These are phyloP conservation scores for Manduca sexta DNA, from an alignment of 1,140 invertebrate species.

Conservation along the genomic window DNA sequence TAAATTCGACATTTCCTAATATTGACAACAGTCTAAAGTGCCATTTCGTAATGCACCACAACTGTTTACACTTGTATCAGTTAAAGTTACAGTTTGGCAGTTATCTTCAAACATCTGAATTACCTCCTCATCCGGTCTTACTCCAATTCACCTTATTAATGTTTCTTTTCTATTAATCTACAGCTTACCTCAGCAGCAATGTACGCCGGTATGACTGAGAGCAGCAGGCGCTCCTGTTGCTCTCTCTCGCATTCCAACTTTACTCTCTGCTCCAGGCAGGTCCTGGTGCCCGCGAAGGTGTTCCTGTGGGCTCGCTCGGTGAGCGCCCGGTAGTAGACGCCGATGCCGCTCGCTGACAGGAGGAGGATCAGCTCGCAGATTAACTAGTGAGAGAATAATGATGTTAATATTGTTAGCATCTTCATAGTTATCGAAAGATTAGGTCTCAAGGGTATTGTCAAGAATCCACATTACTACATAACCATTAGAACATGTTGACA, in stretches of 20 bases:
- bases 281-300: conserved; percentile 91
- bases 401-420: too few relatives aligned
- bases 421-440: too few relatives aligned
- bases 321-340: conserved; percentile 90
- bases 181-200: conserved; percentile 88
- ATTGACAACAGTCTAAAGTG: too few relatives aligned
- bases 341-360: conserved; percentile 83
- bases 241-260: conserved; percentile 94
- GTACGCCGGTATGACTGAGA: conserved; percentile 95
- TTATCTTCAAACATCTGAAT: too few relatives aligned
- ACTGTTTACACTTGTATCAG: too few relatives aligned
- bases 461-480: too few relatives aligned
- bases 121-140: too few relatives aligned
- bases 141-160: neutral
- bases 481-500: too few relatives aligned
- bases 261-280: conserved; percentile 92
- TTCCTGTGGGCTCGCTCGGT: conserved; percentile 87
- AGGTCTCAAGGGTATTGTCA: too few relatives aligned
- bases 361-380: conserved; percentile 84
- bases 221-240: conserved; percentile 91
- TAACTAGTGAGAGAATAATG: conserved; percentile 74
- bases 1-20: too few relatives aligned
- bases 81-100: too few relatives aligned
- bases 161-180: neutral
- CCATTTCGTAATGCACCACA: too few relatives aligned